Conservation (phyloP, 2,797 vertebrate species). For the Phoebastria nigripes region DNA sequence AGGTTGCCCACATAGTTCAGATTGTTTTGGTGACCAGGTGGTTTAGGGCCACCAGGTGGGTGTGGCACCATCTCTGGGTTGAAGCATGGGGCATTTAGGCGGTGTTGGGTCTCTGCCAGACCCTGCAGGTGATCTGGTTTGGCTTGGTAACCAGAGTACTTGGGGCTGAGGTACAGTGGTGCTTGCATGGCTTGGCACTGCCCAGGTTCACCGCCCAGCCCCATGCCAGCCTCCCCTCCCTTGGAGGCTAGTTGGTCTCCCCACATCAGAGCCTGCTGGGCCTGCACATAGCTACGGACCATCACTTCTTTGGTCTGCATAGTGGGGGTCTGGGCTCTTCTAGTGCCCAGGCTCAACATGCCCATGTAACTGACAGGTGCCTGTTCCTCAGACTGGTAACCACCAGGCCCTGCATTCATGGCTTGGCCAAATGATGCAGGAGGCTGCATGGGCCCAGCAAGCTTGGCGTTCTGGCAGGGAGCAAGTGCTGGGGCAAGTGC, state of each 20-base stretch:
- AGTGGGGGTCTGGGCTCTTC: constrained; percentile 84
- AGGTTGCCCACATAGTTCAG: constrained; percentile 74
- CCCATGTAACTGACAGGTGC: constrained; percentile 72
- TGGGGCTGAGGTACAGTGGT: constrained; percentile 77
- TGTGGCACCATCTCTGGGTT: constrained; percentile 80
- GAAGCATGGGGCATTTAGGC: constrained; percentile 77
- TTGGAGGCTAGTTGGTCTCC: constrained; percentile 74
- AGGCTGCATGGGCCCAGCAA: neutral
- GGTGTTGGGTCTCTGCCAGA: constrained; percentile 73
- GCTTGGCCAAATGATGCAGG: constrained; percentile 33
- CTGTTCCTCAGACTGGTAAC: constrained; percentile 72
- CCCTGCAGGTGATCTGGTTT: constrained; percentile 72
- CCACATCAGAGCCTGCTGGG: constrained; percentile 95
- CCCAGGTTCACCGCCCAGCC: constrained; percentile 69
- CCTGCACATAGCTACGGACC: constrained; percentile 92
- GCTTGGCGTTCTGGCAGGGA: constrained; percentile 78
- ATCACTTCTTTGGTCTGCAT: constrained; percentile 93
- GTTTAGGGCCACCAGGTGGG: constrained; percentile 81
- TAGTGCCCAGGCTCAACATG: constrained; percentile 65
- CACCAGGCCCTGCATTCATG: constrained; percentile 62
- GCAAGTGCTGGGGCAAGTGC: constrained; percentile 63
- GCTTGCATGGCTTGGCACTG: constrained; percentile 72
- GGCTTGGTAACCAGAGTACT: constrained; percentile 78
- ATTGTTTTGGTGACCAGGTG: constrained; percentile 78
- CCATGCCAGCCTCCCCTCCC: constrained; percentile 29